Evolutionary conservation across 2,113 vertebrate species (phyloP).

Genomic region (Elgaria multicarinata): DNA sequence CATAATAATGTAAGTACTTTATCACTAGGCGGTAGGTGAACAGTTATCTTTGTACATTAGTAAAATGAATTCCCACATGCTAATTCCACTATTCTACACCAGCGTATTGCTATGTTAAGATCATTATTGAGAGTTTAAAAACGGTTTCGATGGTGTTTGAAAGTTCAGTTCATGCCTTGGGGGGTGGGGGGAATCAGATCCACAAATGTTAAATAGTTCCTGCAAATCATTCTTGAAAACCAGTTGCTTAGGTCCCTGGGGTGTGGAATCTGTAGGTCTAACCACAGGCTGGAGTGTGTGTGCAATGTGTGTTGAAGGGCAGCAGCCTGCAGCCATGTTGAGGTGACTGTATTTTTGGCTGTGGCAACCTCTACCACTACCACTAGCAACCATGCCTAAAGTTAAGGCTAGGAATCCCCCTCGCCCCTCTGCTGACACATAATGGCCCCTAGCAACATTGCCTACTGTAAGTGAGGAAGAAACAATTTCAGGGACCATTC

Average conservation of each 20-base stretch:
- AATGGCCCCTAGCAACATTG: too few relatives aligned
- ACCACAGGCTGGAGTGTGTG: neutral
- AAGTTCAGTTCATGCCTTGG: neutral
- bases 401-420: neutral
- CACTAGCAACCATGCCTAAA: neutral
- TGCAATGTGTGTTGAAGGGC: too few relatives aligned
- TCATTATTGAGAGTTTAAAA: too few relatives aligned
- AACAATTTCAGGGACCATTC: too few relatives aligned
- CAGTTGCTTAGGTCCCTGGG: neutral
- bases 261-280: neutral
- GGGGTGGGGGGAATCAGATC: neutral
- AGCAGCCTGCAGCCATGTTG: neutral
- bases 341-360: neutral
- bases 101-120: neutral
- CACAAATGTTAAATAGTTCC: neutral
- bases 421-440: too few relatives aligned
- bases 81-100: neutral
- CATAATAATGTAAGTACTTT: slow-evolving; percentile 93
- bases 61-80: neutral
- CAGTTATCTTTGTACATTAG: neutral
- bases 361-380: neutral
- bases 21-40: neutral
- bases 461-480: too few relatives aligned
- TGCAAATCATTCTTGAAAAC: neutral
- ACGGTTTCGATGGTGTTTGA: neutral